Conservation (phyloP, 2,888 invertebrate species). For the Lordiphosa andalusiaca region DNA sequence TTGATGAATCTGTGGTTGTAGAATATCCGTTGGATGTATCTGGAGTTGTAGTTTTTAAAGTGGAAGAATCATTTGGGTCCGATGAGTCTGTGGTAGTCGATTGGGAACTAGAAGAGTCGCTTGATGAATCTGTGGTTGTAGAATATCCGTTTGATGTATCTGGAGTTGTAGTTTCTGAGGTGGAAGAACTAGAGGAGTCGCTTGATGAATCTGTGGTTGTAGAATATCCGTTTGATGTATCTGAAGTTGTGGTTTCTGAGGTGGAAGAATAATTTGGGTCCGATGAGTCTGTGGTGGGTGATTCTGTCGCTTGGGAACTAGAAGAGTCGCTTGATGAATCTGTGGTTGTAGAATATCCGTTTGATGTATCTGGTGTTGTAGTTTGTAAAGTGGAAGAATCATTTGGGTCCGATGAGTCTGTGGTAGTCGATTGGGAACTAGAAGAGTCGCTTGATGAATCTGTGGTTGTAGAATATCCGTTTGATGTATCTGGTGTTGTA, state of each 20-base stretch:
- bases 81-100: constrained; percentile 11
- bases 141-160: no score
- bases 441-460: constrained; percentile 6
- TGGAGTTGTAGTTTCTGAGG: no score
- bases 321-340: constrained; percentile 14
- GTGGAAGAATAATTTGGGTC: constrained; percentile 3
- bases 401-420: neutral
- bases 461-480: neutral
- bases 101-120: neutral
- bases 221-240: neutral
- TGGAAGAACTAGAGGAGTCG: neutral
- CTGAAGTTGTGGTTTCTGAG: neutral
- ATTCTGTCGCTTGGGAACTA: constrained; percentile 7
- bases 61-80: constrained; percentile 9
- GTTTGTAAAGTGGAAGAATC: neutral
- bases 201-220: neutral
- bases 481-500: no score
- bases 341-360: neutral
- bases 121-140: no score
- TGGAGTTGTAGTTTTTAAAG: neutral
- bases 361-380: neutral
- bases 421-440: neutral
- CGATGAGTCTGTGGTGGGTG: constrained; percentile 14
- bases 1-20: constrained; percentile 4
- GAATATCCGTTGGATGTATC: neutral